Evolutionary conservation across 1,140 invertebrate genomes (phyloP), one percentile per base, ranked within the genome.

Genomic region (Pinna nobilis): DNA sequence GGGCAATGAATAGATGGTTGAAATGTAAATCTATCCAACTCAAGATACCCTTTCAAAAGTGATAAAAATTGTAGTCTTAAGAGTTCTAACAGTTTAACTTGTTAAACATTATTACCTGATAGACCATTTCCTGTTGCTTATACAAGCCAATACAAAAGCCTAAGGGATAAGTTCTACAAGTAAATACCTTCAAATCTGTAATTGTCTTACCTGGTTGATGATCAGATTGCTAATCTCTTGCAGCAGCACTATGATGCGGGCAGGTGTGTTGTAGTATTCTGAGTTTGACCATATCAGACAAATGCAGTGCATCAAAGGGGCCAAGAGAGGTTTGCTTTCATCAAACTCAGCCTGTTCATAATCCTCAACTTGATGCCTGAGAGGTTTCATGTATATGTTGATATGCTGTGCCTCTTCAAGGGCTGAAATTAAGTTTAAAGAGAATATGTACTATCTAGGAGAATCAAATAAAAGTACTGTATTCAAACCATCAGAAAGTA

Each of bases 331-430:
- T 23, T 68, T 79, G 47, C 78, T 77, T 50, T 88, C 84, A 79
- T 87, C 85, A 82, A 88, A 89, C 49, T 89, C 88, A 35, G 86
- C 93, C 86, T 95, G 94, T 90, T 97, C 95, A 23, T 98, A 85
- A 20, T 92, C 90, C 84, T 94, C 93, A 82, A 98, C 93, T 80
- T 94, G 93, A 79, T 93, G 94, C 61, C 92, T 92, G 63, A 98
- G 88, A 1, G 96, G 96, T 77, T 94, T 94, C 67, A 98, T 88
- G 88, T 97, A 95, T 51, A 96, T 89, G 51, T 94, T 93, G 79
- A 98, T 96, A 84, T 98, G 96, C 84, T 94, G 93, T 9, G 97
- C 95, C 90, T 98, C 97, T 0, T 94, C 94, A 55, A 98, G 89
- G 37, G 96, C 94, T 92, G 86, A 84, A 88, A 82, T 35, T n/a